phyloP scores from a whole-genome alignment of 2,888 invertebrate genomes.

The Acanthosepion lycidas region DNA sequence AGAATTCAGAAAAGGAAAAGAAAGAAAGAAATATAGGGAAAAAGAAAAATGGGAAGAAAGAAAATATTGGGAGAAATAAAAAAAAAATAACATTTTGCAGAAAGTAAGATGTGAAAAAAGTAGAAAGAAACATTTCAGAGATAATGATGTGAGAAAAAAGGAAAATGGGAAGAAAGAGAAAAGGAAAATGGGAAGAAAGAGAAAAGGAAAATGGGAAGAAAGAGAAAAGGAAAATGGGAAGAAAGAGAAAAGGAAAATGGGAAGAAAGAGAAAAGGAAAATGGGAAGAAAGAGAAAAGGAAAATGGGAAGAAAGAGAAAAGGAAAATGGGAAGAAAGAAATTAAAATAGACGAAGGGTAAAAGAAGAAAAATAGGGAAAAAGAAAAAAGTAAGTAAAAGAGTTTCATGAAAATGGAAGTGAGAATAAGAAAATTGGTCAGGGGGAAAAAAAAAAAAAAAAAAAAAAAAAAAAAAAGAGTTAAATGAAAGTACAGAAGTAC shows the following conservation, averaged over 20 bases:
- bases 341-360: not conserved
- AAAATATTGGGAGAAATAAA: not conserved
- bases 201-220: not conserved
- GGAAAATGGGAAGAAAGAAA: not conserved
- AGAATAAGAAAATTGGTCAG: no score
- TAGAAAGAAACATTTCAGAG: not conserved
- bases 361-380: not conserved
- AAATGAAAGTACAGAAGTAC: not conserved
- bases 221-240: no score
- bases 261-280: no score
- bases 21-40: not conserved
- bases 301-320: no score
- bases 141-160: not conserved
- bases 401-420: no score
- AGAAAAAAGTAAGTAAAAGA: not conserved
- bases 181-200: not conserved
- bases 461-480: not conserved
- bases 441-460: not conserved
- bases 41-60: no score
- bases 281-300: no score
- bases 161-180: not conserved
- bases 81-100: fast-evolving
- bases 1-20: not conserved
- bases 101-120: not conserved
- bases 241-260: no score